Evolutionary conservation across 2,888 invertebrate genomes (phyloP).

Genomic region (Stictocephala bisonia): DNA sequence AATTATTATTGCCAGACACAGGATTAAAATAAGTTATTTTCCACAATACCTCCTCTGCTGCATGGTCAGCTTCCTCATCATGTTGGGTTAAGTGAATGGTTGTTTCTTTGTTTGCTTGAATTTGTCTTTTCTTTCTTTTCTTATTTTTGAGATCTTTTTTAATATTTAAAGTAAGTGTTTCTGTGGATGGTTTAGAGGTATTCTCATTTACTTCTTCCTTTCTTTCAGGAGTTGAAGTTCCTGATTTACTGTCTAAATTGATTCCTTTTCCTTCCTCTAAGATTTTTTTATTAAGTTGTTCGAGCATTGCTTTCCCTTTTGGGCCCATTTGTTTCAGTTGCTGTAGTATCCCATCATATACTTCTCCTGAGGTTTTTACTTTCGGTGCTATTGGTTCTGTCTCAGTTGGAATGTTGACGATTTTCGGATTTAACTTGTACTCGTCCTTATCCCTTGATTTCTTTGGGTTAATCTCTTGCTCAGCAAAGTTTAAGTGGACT

Average conservation of each 20-base stretch:
- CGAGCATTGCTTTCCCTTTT: constrained; percentile 69
- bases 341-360: constrained; percentile 70
- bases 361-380: constrained; percentile 66
- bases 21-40: too few relatives aligned
- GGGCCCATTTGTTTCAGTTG: constrained; percentile 71
- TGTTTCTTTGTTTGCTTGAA: constrained; percentile 30
- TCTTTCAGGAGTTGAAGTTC: too few relatives aligned
- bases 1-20: too few relatives aligned
- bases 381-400: constrained; percentile 51
- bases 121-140: constrained; percentile 45
- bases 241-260: too few relatives aligned
- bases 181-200: too few relatives aligned
- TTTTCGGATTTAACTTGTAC: constrained; percentile 43
- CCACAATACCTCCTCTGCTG: constrained; percentile 76
- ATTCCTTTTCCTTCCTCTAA: constrained; percentile 14
- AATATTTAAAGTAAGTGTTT: too few relatives aligned
- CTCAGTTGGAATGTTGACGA: constrained; percentile 22
- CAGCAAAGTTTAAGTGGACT: constrained; percentile 54
- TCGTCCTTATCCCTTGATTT: constrained; percentile 48
- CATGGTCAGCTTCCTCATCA: constrained; percentile 72
- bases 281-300: constrained; percentile 68
- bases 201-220: constrained; percentile 68
- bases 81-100: constrained; percentile 67
- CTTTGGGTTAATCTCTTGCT: constrained; percentile 50
- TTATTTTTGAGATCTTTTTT: constrained; percentile 1